A percentile compares a stretch with the other conserved stretches of the same genome.
phyloP scores from a whole-genome alignment of 2,888 invertebrate species.

The Drosophila borborema region DNA sequence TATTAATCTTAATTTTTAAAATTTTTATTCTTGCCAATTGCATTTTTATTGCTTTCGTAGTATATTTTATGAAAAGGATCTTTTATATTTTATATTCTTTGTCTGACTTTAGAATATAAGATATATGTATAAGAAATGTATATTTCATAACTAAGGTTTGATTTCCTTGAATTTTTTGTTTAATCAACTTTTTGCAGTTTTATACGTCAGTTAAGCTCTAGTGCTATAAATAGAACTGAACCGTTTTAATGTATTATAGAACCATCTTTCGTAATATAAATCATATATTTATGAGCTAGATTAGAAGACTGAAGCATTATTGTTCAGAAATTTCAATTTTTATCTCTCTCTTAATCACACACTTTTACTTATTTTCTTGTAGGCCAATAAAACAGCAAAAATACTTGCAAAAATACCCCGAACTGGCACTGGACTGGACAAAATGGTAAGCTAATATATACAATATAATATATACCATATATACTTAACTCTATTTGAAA shows the following conservation, averaged over 20 bases:
- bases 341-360: not conserved
- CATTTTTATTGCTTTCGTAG: too few species aligned
- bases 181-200: not conserved
- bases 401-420: slow-evolving; percentile 73
- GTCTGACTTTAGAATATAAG: too few species aligned
- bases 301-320: not conserved
- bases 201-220: not conserved
- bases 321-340: not conserved
- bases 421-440: slow-evolving; percentile 67
- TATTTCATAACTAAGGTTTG: too few species aligned
- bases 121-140: too few species aligned
- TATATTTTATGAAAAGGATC: too few species aligned
- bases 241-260: not conserved
- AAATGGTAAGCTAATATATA: slow-evolving; percentile 62
- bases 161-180: not conserved
- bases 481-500: too few species aligned
- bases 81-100: too few species aligned
- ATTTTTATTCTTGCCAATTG: too few species aligned
- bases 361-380: not conserved
- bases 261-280: not conserved
- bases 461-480: too few species aligned
- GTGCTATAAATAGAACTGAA: not conserved
- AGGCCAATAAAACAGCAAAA: slow-evolving; percentile 78
- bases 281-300: not conserved
- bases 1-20: too few species aligned